Evolutionary conservation across 2,888 invertebrate species (phyloP).

Genomic region (Helobdella robusta): DNA sequence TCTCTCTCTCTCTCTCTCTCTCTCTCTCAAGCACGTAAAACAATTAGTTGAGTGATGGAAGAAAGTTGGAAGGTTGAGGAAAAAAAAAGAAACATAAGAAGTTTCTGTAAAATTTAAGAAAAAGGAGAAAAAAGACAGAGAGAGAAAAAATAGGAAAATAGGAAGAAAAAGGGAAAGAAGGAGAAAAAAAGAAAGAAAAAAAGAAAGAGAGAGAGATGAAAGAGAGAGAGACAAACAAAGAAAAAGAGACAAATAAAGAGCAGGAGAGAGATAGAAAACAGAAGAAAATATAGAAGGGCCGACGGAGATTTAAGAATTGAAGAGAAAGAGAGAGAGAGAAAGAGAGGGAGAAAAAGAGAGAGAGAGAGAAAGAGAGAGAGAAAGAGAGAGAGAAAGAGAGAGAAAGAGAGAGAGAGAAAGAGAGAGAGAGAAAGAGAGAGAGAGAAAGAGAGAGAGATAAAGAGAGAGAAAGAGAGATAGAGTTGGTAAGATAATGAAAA

Average conservation of each 20-base stretch:
- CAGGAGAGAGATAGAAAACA: background rate
- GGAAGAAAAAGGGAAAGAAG: background rate
- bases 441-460: background rate
- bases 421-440: background rate
- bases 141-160: background rate
- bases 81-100: too few relatives aligned
- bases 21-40: too few relatives aligned
- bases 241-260: background rate
- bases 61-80: too few relatives aligned
- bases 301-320: background rate
- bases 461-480: background rate
- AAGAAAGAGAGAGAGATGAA: background rate
- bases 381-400: background rate
- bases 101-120: too few relatives aligned
- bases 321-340: background rate
- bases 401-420: constrained; percentile 3
- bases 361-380: background rate
- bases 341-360: background rate
- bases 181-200: background rate
- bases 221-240: background rate
- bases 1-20: too few relatives aligned
- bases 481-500: too few relatives aligned
- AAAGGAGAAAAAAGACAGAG: too few relatives aligned
- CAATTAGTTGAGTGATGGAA: too few relatives aligned
- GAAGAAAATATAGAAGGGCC: background rate